Percentiles rank a stretch among this genome's conserved stretches.
Evolutionary conservation across 1,140 invertebrate species (phyloP).

Genomic region (Calliphora vicina): DNA sequence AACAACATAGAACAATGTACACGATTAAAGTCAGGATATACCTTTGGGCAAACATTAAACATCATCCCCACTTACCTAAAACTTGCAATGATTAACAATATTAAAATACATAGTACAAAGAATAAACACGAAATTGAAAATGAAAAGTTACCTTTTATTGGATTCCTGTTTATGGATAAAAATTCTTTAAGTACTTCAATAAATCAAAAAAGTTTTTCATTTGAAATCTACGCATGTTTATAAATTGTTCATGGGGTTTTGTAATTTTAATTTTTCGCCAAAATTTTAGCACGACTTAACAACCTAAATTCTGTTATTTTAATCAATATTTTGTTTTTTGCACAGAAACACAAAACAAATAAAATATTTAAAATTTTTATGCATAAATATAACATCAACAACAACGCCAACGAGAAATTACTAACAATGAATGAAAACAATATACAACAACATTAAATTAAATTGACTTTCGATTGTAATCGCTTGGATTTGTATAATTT

Average conservation of each 20-base stretch:
- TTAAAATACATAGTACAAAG: neutral
- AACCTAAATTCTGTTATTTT: neutral
- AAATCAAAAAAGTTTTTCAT: neutral
- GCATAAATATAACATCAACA: neutral
- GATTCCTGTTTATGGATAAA: neutral
- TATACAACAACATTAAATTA: neutral
- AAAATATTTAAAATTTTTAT: neutral
- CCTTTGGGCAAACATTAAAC: neutral
- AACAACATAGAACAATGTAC: neutral
- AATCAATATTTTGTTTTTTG: too few species aligned
- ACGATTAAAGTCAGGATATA: neutral
- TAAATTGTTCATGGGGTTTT: too few species aligned
- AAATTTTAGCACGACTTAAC: neutral
- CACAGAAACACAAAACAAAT: neutral
- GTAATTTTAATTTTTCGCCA: neutral
- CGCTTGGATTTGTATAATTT: neutral
- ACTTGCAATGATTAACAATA: neutral
- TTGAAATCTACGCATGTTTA: neutral
- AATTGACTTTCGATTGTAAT: constrained; percentile 10
- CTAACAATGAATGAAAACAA: neutral
- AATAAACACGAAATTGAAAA: too few species aligned
- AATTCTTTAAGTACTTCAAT: neutral
- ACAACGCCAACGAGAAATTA: neutral
- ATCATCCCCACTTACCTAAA: neutral
- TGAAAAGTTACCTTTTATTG: neutral